These are phyloP conservation scores for Fregata magnificens DNA, from an alignment of 2,113 vertebrate genomes.

Conservation along the genomic window DNA sequence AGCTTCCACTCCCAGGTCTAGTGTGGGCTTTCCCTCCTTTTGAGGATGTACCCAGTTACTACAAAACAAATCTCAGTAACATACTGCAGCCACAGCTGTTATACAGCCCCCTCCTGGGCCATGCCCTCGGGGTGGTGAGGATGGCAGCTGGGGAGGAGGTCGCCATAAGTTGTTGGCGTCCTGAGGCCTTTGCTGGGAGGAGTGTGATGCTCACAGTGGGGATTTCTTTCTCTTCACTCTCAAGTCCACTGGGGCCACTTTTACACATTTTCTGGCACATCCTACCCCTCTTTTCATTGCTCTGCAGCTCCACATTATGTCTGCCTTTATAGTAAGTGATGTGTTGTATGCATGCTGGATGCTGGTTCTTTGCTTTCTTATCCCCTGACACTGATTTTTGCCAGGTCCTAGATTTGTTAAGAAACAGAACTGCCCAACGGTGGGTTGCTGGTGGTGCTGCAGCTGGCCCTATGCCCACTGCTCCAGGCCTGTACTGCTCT, in stretches of 20 bases:
- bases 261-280: neutral
- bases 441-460: neutral
- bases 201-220: neutral
- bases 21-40: neutral
- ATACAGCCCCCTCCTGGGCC: neutral
- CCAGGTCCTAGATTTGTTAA: neutral
- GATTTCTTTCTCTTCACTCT: neutral
- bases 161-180: neutral
- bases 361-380: neutral
- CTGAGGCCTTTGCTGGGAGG: neutral
- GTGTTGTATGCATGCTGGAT: neutral
- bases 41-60: neutral
- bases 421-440: neutral
- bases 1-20: neutral
- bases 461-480: neutral
- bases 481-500: neutral
- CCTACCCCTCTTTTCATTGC: neutral
- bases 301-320: neutral
- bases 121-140: rapidly evolving
- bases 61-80: neutral
- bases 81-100: neutral
- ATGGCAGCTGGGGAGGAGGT: neutral
- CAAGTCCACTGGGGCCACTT: neutral
- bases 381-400: neutral
- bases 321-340: neutral